Evolutionary conservation across 2,888 invertebrate species (phyloP).

Genomic region (Epistrophe eligans): DNA sequence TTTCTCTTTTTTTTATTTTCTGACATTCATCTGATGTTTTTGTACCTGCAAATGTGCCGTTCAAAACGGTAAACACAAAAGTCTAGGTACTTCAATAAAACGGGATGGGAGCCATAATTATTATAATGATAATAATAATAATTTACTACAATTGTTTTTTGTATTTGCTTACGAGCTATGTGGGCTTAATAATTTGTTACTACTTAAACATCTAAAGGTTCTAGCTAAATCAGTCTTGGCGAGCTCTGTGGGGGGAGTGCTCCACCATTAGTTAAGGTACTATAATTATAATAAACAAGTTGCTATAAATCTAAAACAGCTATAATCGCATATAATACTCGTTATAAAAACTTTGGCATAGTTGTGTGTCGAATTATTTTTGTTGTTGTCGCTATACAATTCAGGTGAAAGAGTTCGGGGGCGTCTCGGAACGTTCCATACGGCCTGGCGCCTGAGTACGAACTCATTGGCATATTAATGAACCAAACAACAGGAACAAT

Average conservation of each 20-base stretch:
- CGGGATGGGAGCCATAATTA: conserved; percentile 29
- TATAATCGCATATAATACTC: conserved; percentile 73
- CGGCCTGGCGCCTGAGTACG: conserved; percentile 37
- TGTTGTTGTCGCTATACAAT: conserved; percentile 51
- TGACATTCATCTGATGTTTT: conserved; percentile 45
- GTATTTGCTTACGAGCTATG: conserved; percentile 67
- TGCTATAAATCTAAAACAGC: conserved; percentile 68
- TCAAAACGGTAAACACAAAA: conserved; percentile 36
- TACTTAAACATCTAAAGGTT: conserved; percentile 70
- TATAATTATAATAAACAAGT: conserved; percentile 65
- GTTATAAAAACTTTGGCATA: conserved; percentile 75
- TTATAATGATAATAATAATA: conserved; percentile 63
- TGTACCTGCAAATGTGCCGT: conserved; percentile 13
- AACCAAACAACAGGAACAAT: conserved; percentile 72
- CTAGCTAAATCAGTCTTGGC: conserved; percentile 74
- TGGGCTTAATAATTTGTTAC: conserved; percentile 69
- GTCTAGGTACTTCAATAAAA: conserved; percentile 11
- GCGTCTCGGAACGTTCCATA: conserved; percentile 47
- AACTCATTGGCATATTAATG: conserved; percentile 35
- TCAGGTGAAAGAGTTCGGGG: conserved; percentile 41
- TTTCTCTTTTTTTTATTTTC: conserved; percentile 44
- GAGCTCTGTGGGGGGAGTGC: conserved; percentile 49
- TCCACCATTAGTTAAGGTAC: conserved; percentile 66
- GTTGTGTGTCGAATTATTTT: conserved; percentile 64
- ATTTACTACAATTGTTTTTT: conserved; percentile 64